phyloP scores from a whole-genome alignment of 2,113 vertebrate genomes.

The Albula glossodonta region DNA sequence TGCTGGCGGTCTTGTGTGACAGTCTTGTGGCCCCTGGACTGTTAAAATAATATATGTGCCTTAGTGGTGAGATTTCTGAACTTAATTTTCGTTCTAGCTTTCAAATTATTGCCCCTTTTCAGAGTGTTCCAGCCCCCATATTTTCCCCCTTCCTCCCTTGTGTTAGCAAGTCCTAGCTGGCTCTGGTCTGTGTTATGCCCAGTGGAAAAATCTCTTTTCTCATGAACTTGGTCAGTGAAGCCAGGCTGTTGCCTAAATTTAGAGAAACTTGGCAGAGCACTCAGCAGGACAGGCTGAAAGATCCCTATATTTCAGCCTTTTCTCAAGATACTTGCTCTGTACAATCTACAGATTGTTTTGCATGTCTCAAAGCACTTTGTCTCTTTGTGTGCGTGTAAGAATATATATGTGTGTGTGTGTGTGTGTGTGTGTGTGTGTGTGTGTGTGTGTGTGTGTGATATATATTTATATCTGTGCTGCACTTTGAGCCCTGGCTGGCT shows the following conservation, averaged over 20 bases:
- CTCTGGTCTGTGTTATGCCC: conserved; percentile 27
- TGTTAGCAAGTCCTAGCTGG: conserved; percentile 40
- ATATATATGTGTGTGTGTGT: too few relatives aligned
- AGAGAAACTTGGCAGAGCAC: conserved; percentile 43
- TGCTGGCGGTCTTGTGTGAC: background rate
- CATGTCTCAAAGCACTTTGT: too few relatives aligned
- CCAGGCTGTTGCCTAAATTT: conserved; percentile 62
- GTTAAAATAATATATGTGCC: background rate
- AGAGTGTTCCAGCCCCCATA: too few relatives aligned
- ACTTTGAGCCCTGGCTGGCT: conserved; percentile 52
- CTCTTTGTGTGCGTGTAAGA: too few relatives aligned
- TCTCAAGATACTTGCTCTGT: background rate
- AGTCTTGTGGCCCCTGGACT: background rate
- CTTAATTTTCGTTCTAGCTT: too few relatives aligned
- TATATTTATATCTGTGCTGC: conserved; percentile 15
- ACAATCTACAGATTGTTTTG: background rate
- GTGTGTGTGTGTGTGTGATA: background rate
- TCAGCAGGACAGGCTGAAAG: conserved; percentile 61
- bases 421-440: too few relatives aligned
- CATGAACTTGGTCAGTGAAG: conserved; percentile 58
- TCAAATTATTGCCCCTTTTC: too few relatives aligned
- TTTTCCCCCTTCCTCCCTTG: too few relatives aligned
- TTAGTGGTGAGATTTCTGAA: background rate
- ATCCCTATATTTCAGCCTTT: conserved; percentile 22
- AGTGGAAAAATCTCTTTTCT: conserved; percentile 56